These are phyloP conservation scores for Zootoca vivipara DNA, from an alignment of 2,113 vertebrate species.

Conservation along the genomic window DNA sequence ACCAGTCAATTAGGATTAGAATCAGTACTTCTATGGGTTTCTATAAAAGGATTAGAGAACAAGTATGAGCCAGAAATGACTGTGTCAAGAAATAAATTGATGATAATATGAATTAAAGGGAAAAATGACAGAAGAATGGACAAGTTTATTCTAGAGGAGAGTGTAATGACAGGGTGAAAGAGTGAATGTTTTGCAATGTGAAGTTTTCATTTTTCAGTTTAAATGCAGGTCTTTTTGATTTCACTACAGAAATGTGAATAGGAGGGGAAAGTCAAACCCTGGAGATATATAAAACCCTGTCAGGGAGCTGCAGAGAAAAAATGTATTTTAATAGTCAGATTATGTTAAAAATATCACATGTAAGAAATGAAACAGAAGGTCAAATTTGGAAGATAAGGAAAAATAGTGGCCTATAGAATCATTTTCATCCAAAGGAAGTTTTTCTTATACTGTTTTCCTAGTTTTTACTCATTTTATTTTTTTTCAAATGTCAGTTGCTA, in stretches of 20 bases:
- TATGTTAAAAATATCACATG: slow-evolving; percentile 5
- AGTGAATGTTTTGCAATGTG: slow-evolving; percentile 62
- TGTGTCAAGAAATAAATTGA: slow-evolving; percentile 75
- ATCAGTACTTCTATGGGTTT: slow-evolving; percentile 32
- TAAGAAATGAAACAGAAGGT: slow-evolving; percentile 15
- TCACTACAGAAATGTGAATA: slow-evolving; percentile 34
- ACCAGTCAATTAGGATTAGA: slow-evolving; percentile 57
- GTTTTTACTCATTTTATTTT: neutral
- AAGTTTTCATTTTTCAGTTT: slow-evolving; percentile 66
- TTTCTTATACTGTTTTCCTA: neutral
- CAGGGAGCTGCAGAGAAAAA: slow-evolving; percentile 18
- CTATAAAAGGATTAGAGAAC: slow-evolving; percentile 65
- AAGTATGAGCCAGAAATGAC: slow-evolving; percentile 59
- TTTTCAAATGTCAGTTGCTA: neutral
- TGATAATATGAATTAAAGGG: slow-evolving; percentile 67
- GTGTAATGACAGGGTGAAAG: slow-evolving; percentile 57
- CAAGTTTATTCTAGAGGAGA: slow-evolving; percentile 64
- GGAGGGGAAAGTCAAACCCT: slow-evolving; percentile 8
- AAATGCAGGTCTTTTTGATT: slow-evolving; percentile 61
- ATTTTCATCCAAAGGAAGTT: neutral
- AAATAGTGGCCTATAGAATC: accelerated
- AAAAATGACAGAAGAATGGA: slow-evolving; percentile 64
- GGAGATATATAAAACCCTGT: neutral
- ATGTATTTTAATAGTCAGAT: neutral
- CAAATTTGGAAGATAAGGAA: neutral